These are phyloP conservation scores for Anisognathus igniventris DNA, from an alignment of 2,797 vertebrate species.

Conservation along the genomic window DNA sequence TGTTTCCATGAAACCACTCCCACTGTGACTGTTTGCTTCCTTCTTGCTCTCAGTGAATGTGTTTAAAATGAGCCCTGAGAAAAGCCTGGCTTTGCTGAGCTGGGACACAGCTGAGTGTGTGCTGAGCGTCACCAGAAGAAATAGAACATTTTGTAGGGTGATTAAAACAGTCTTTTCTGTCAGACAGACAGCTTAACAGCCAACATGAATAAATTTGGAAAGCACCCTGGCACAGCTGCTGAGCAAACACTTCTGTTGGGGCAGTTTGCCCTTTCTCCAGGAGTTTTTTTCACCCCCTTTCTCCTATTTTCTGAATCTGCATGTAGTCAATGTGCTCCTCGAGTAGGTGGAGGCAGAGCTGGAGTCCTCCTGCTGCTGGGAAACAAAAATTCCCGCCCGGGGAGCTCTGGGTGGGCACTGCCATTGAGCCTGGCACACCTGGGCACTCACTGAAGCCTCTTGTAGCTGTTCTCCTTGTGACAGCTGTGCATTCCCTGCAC, in stretches of 20 bases:
- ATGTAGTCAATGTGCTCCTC: neutral
- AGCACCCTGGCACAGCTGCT: neutral
- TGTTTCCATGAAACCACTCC: neutral
- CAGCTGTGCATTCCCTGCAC: neutral
- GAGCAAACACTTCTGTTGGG: neutral
- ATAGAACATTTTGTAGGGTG: neutral
- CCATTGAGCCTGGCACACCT: neutral
- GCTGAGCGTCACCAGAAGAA: neutral
- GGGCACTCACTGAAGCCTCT: neutral
- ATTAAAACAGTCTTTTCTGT: neutral
- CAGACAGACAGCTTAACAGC: neutral
- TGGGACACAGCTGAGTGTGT: neutral
- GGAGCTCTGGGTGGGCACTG: neutral
- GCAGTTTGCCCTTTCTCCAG: neutral
- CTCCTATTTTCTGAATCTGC: neutral
- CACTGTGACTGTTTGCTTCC: neutral
- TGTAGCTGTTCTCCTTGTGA: neutral
- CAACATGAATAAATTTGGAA: neutral
- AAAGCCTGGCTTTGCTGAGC: neutral
- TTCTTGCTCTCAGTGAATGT: neutral
- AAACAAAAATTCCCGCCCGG: neutral
- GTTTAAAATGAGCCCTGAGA: neutral
- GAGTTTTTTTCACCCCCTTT: neutral
- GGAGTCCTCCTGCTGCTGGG: neutral
- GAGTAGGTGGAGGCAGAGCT: neutral